phyloP scores from a whole-genome alignment of 2,888 invertebrate genomes.

The Andrena haemorrhoa region DNA sequence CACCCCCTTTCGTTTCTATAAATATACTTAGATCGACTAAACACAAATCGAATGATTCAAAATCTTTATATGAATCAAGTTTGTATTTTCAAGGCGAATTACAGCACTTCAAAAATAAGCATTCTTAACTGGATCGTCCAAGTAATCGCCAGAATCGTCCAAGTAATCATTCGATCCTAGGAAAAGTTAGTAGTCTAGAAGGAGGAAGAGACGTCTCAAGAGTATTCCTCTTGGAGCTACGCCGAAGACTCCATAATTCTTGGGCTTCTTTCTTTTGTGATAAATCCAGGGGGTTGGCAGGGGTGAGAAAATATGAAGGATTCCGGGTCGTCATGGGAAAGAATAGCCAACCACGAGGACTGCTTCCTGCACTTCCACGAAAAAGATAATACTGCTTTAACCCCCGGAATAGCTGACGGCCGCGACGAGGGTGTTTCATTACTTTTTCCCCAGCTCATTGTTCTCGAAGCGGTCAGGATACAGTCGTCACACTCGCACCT shows the following conservation, averaged over 20 bases:
- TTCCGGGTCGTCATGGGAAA: slow-evolving; percentile 58
- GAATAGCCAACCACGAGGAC: slow-evolving; percentile 64
- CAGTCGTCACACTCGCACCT: slow-evolving; percentile 39
- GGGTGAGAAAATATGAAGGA: slow-evolving; percentile 40
- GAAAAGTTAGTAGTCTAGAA: background rate
- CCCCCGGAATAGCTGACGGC: slow-evolving; percentile 60
- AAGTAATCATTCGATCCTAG: background rate
- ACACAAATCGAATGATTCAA: too few relatives aligned
- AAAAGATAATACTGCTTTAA: slow-evolving; percentile 71
- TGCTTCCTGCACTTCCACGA: slow-evolving; percentile 63
- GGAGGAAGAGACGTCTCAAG: background rate
- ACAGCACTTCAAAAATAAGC: too few relatives aligned
- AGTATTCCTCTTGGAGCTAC: background rate
- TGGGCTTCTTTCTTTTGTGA: slow-evolving; percentile 41
- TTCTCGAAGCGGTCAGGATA: slow-evolving; percentile 67
- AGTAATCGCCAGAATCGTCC: background rate
- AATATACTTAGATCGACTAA: too few relatives aligned
- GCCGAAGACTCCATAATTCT: slow-evolving; percentile 65
- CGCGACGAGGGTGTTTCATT: slow-evolving; percentile 68
- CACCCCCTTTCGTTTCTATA: too few relatives aligned
- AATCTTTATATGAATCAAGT: too few relatives aligned
- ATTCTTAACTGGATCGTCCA: background rate
- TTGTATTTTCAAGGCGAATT: too few relatives aligned
- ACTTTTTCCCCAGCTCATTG: slow-evolving; percentile 72
- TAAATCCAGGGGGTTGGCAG: slow-evolving; percentile 41